A percentile compares a stretch with the other conserved stretches of the same genome.
phyloP scores from a whole-genome alignment of 2,797 vertebrate genomes.

The Buceros bicornis region DNA sequence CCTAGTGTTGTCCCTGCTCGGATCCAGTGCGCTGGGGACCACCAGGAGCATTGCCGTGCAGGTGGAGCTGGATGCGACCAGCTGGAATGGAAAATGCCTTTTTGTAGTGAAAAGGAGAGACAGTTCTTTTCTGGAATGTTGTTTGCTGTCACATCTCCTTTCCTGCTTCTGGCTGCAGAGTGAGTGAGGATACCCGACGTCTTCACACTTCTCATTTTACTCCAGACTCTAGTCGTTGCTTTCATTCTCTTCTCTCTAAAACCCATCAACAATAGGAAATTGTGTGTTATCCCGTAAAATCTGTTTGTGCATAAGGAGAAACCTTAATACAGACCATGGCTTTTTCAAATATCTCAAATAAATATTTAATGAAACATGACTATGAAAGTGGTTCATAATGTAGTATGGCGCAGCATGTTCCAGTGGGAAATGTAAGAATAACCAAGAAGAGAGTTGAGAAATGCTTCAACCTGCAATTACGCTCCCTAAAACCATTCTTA shows the following conservation, averaged over 20 bases:
- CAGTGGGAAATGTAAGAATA: conserved; percentile 35
- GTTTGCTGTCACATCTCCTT: not conserved
- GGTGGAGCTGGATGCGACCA: not conserved
- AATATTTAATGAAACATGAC: conserved; percentile 71
- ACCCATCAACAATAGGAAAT: not conserved
- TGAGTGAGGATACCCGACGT: not conserved
- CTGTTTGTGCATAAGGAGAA: conserved; percentile 18
- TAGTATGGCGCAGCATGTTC: conserved; percentile 1
- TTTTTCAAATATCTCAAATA: conserved; percentile 59
- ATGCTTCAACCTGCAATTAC: conserved; percentile 40
- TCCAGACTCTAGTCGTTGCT: not conserved
- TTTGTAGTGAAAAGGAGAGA: not conserved
- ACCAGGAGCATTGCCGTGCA: not conserved
- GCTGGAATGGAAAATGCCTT: not conserved
- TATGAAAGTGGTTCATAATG: conserved; percentile 52
- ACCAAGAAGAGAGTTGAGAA: conserved; percentile 27
- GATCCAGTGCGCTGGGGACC: not conserved
- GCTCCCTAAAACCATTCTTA: conserved; percentile 54
- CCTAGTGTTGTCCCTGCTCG: conserved; percentile 62
- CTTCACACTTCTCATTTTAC: not conserved
- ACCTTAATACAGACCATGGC: not conserved
- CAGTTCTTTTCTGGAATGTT: not conserved
- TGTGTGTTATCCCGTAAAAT: not conserved
- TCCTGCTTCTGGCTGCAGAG: not conserved
- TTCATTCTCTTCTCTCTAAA: not conserved